Evolutionary conservation across 37 sponge, comb jelly and placozoan species (phyloP), one percentile per base, ranked within the genome.

Genomic region (Petrosia ficiformis): DNA sequence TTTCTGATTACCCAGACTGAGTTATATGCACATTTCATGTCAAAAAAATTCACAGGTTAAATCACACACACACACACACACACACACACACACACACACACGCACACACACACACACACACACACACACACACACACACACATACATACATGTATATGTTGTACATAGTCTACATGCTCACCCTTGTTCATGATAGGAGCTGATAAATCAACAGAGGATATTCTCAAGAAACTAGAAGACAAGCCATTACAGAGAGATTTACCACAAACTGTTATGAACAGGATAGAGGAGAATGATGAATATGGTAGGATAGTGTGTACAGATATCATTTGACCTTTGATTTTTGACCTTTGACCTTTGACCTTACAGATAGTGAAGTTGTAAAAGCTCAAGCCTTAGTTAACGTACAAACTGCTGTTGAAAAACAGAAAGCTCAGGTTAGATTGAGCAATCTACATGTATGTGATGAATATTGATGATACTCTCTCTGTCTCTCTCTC

Each of bases 1-100:
- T 96, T 96, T 67, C 82, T 96, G 28, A 96, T 96, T 74, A 96
- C 96, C n/a, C 96, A 96, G 59, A 96, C 96, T 33, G 96, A 96
- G 75, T 73, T 96, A 63, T 96, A 89, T 80, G 96, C 96, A 78
- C 96, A 96, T 70, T 96, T 96, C 78, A 90, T 96, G 80, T 86
- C 87, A n/a, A 93, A 86, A 76, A 96, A 96, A 74, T 66, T 89
- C 40, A 86, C 87, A n/a, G 85, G 79, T 77, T 19, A 33, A 48
- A 29, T 54, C n/a, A n/a, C n/a, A n/a, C n/a, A n/a, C n/a, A n/a
- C n/a, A n/a, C n/a, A n/a, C n/a, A n/a, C n/a, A n/a, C n/a, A n/a
- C n/a, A n/a, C n/a, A n/a, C n/a, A n/a, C n/a, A n/a, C n/a, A n/a
- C n/a, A n/a, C n/a, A n/a, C n/a, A n/a, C n/a, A n/a, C n/a, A n/a